Evolutionary conservation across 2,797 vertebrate genomes (phyloP).

Genomic region (Falco peregrinus): DNA sequence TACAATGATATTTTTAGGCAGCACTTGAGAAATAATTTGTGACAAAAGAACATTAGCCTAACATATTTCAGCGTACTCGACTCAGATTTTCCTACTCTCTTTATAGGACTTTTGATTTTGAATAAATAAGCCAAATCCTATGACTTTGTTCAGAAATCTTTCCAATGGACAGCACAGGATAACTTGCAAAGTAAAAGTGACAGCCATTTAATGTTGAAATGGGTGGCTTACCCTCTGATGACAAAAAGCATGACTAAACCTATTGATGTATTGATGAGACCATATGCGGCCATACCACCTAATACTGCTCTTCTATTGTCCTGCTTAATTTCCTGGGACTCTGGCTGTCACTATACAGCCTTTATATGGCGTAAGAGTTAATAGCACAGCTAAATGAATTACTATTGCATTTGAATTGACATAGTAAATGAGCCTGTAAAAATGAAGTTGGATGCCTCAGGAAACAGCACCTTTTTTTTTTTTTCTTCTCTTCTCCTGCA

Average conservation of each 20-base stretch:
- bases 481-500: not conserved
- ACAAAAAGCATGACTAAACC: slow-evolving; percentile 49
- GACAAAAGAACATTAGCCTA: not conserved
- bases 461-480: not conserved
- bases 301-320: slow-evolving; percentile 14
- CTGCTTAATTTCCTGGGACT: slow-evolving; percentile 10
- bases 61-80: not conserved
- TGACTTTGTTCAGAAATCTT: not conserved
- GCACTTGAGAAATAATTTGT: not conserved
- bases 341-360: not conserved
- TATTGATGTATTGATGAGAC: slow-evolving; percentile 10
- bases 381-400: not conserved
- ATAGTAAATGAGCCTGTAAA: slow-evolving; percentile 5
- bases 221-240: not conserved
- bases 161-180: not conserved
- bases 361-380: not conserved
- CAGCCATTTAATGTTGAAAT: slow-evolving; percentile 37
- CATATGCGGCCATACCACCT: not conserved
- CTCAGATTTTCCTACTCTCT: not conserved
- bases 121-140: not conserved
- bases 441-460: not conserved
- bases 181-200: slow-evolving; percentile 6
- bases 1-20: not conserved
- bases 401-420: not conserved
- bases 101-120: not conserved